phyloP scores from a whole-genome alignment of 2,888 invertebrate genomes.

The Polydrusus pterygomalis region DNA sequence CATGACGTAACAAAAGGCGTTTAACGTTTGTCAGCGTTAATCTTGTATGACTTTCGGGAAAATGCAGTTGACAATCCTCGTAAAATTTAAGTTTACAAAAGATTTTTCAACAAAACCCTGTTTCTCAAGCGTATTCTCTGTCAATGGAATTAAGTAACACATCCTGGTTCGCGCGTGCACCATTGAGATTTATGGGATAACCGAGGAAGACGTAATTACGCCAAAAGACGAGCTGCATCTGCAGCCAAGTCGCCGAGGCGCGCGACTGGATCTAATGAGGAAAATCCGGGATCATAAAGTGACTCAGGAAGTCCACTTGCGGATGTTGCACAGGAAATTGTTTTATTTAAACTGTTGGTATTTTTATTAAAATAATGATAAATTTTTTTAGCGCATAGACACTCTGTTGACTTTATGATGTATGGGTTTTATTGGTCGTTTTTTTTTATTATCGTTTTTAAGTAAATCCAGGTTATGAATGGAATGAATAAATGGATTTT shows the following conservation, averaged over 20 bases:
- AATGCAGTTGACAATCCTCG: no score
- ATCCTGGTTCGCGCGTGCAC: slow-evolving; percentile 46
- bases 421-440: neutral
- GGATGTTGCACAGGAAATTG: slow-evolving; percentile 33
- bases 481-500: no score
- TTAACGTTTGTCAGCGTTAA: no score
- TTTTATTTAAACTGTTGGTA: slow-evolving; percentile 39
- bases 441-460: no score
- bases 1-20: no score
- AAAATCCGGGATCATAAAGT: slow-evolving; percentile 44
- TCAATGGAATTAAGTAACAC: slow-evolving; percentile 31
- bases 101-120: neutral
- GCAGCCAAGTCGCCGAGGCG: slow-evolving; percentile 25
- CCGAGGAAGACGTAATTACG: slow-evolving; percentile 40
- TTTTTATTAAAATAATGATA: slow-evolving; percentile 33
- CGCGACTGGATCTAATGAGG: slow-evolving; percentile 39
- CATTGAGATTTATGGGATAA: slow-evolving; percentile 40
- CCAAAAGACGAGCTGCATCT: slow-evolving; percentile 33
- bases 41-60: no score
- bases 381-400: slow-evolving; percentile 7
- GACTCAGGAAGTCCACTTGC: slow-evolving; percentile 40
- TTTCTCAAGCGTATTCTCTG: neutral
- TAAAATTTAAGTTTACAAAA: no score
- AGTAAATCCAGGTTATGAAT: no score
- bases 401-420: neutral